Evolutionary conservation across 2,797 vertebrate species (phyloP).

Genomic region (Buphagus erythrorhynchus): DNA sequence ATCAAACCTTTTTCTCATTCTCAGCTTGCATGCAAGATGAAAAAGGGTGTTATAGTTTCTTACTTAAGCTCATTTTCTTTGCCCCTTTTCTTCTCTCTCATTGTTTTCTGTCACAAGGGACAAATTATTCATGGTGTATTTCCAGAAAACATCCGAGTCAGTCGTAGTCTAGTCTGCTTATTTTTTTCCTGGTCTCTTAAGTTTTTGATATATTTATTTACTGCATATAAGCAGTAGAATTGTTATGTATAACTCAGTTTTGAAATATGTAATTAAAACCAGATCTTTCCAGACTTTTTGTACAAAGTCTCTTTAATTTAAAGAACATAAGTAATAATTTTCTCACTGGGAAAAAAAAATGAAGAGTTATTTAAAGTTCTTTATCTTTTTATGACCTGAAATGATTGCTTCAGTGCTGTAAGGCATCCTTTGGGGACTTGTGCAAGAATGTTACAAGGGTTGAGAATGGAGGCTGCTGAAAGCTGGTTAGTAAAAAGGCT

Average conservation of each 20-base stretch:
- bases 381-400: slow-evolving; percentile 31
- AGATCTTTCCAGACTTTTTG: background rate
- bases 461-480: background rate
- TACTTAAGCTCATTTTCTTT: slow-evolving; percentile 17
- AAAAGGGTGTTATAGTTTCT: slow-evolving; percentile 19
- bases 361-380: background rate
- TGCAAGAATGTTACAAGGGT: background rate
- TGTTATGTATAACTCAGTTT: slow-evolving; percentile 18
- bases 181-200: background rate
- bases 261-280: slow-evolving; percentile 38
- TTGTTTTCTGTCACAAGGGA: background rate
- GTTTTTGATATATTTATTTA: slow-evolving; percentile 14
- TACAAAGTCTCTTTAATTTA: slow-evolving; percentile 13
- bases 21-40: slow-evolving; percentile 28
- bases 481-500: background rate
- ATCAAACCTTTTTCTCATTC: slow-evolving; percentile 9
- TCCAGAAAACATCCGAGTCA: background rate
- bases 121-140: background rate
- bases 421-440: background rate
- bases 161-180: background rate
- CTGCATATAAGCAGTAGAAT: background rate
- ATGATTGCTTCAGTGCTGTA: background rate
- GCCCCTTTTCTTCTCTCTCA: background rate
- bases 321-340: background rate
- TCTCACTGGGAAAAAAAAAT: background rate